Evolutionary conservation across 2,888 invertebrate genomes (phyloP).

Genomic region (Caenorhabditis macrosperma): DNA sequence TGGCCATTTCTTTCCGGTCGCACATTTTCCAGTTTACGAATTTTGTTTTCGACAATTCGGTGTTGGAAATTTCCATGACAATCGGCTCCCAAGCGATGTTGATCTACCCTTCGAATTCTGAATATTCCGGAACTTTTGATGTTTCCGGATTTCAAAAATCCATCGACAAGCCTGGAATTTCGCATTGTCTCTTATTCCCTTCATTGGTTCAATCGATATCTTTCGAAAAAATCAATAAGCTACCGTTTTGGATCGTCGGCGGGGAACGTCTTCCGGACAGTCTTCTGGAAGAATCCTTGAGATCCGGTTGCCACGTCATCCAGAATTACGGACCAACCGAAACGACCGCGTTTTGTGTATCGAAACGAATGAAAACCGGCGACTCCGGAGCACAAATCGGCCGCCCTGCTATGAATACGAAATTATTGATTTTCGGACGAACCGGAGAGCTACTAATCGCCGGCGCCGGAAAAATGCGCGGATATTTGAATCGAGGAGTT

Average conservation of each 20-base stretch:
- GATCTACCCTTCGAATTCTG: conserved; percentile 22
- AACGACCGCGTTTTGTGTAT: conserved; percentile 73
- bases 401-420: conserved; percentile 62
- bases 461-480: conserved; percentile 72
- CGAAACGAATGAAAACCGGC: conserved; percentile 60
- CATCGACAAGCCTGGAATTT: conserved; percentile 55
- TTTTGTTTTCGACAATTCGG: conserved; percentile 76
- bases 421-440: conserved; percentile 3
- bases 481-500: conserved; percentile 65
- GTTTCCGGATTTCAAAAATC: conserved; percentile 52
- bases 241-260: conserved; percentile 75
- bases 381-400: conserved; percentile 72
- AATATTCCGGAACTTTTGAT: conserved; percentile 46
- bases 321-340: conserved; percentile 79
- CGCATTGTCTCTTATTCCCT: conserved; percentile 72
- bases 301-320: conserved; percentile 59
- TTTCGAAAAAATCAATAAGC: conserved; percentile 41
- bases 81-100: conserved; percentile 62
- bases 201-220: conserved; percentile 62
- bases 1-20: conserved; percentile 33
- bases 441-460: conserved; percentile 56
- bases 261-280: conserved; percentile 70
- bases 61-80: conserved; percentile 72
- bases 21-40: conserved; percentile 66
- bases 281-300: conserved; percentile 63